A percentile compares a stretch with the other conserved stretches of the same genome.
These are phyloP conservation scores for Neopelma chrysocephalum DNA, from an alignment of 2,797 vertebrate species.

Conservation along the genomic window DNA sequence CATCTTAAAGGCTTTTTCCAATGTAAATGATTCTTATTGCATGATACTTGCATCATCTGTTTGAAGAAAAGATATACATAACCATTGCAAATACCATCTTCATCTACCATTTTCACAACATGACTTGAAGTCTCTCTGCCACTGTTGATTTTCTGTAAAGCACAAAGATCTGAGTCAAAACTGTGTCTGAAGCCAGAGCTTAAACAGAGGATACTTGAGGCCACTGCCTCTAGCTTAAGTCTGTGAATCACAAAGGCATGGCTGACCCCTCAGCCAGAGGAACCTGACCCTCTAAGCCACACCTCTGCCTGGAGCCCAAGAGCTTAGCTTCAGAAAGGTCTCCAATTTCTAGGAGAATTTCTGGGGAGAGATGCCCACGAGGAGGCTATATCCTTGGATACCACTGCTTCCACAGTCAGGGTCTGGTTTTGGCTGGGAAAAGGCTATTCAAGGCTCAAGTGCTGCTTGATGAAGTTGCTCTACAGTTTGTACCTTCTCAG, in stretches of 20 bases:
- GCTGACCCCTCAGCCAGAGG: background rate
- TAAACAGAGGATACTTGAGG: background rate
- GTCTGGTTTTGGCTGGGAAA: background rate
- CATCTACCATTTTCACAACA: background rate
- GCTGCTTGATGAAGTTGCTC: background rate
- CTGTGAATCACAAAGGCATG: background rate
- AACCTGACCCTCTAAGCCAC: background rate
- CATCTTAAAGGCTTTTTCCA: background rate
- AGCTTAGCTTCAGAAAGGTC: background rate
- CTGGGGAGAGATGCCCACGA: background rate
- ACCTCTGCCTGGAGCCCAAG: background rate
- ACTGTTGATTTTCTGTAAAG: background rate
- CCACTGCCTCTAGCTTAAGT: background rate
- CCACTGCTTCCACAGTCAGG: background rate
- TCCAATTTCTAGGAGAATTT: background rate
- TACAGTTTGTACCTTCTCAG: background rate
- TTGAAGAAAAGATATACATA: background rate
- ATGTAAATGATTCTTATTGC: background rate
- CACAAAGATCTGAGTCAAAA: background rate
- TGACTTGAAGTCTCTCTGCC: background rate
- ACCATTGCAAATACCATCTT: background rate
- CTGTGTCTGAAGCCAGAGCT: background rate
- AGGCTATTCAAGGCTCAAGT: background rate
- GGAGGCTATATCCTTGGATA: background rate
- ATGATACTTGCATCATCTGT: rapidly evolving